A percentile compares a stretch with the other conserved stretches of the same genome.
These are phyloP conservation scores for Microcaecilia unicolor DNA, from an alignment of 2,797 vertebrate genomes.

Conservation along the genomic window DNA sequence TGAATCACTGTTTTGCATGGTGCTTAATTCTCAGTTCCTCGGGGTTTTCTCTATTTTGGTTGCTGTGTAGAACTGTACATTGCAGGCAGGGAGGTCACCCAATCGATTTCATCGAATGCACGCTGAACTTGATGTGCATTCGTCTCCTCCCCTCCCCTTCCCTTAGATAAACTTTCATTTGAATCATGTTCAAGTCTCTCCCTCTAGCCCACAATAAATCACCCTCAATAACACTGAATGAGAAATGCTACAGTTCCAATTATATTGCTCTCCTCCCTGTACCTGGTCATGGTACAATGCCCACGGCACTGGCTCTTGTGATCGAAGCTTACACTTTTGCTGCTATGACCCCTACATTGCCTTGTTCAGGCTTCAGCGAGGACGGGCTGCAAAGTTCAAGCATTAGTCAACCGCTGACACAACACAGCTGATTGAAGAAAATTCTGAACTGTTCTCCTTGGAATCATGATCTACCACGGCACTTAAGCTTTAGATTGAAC, in stretches of 20 bases:
- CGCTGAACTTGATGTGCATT: no score
- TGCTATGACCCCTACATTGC: not conserved
- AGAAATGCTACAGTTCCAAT: constrained; percentile 13
- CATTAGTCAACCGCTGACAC: constrained; percentile 1
- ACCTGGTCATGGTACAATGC: not conserved
- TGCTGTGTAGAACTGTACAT: constrained; percentile 11
- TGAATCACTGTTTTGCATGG: no score
- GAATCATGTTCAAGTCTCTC: constrained; percentile 4
- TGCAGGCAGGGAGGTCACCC: no score
- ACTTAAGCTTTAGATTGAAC: constrained; percentile 11
- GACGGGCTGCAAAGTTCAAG: not conserved
- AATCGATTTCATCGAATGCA: no score
- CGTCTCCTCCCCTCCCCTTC: no score
- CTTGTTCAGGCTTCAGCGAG: constrained; percentile 4
- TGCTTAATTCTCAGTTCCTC: no score
- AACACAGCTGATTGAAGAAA: no score
- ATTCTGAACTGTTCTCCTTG: constrained; percentile 1
- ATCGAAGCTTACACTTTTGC: not conserved
- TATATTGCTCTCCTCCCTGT: not conserved
- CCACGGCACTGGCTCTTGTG: not conserved
- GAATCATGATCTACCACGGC: no score
- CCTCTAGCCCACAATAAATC: constrained; percentile 2
- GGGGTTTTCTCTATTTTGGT: no score
- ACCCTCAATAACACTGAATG: constrained; percentile 5
- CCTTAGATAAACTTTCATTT: no score